Percentiles rank a stretch among this genome's conserved stretches.
Conservation (phyloP, 37 sponge, comb jelly and placozoan genomes). For the Ephydatia muelleri region DNA sequence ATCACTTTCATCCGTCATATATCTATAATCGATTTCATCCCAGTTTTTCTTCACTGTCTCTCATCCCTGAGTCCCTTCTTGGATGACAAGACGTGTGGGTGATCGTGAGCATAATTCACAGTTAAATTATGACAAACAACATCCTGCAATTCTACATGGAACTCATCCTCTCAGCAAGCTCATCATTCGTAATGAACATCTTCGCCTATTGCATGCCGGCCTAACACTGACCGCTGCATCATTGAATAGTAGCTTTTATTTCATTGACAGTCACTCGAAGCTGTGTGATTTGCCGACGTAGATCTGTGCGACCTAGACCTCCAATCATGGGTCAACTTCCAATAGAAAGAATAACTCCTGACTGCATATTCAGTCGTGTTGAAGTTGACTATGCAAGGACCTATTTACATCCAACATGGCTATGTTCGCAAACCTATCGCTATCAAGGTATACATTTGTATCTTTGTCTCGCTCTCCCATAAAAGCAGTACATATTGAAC, state of each 20-base stretch:
- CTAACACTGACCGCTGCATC: constrained; percentile 6
- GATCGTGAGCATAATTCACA: constrained; percentile 33
- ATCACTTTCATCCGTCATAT: no score
- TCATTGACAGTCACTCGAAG: constrained; percentile 28
- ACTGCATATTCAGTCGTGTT: not conserved
- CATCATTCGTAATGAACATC: constrained; percentile 20
- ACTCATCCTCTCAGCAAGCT: constrained; percentile 32
- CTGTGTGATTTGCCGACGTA: constrained; percentile 21
- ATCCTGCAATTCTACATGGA: constrained; percentile 50
- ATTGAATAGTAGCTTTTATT: constrained; percentile 7
- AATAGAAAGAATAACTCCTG: constrained; percentile 21
- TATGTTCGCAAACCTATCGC: constrained; percentile 18
- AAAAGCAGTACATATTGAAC: constrained; percentile 38
- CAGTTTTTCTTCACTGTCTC: no score
- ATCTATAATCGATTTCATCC: no score
- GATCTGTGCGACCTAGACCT: not conserved
- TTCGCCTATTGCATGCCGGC: constrained; percentile 30
- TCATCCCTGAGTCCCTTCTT: constrained; percentile 39
- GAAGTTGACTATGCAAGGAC: constrained; percentile 52
- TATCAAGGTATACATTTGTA: constrained; percentile 32
- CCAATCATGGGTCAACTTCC: constrained; percentile 32
- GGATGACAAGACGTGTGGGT: constrained; percentile 38
- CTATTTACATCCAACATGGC: constrained; percentile 21
- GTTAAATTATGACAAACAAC: constrained; percentile 23
- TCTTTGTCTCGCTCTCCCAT: constrained; percentile 27